phyloP scores from a whole-genome alignment of 2,797 vertebrate genomes.

The Acridotheres tristis region DNA sequence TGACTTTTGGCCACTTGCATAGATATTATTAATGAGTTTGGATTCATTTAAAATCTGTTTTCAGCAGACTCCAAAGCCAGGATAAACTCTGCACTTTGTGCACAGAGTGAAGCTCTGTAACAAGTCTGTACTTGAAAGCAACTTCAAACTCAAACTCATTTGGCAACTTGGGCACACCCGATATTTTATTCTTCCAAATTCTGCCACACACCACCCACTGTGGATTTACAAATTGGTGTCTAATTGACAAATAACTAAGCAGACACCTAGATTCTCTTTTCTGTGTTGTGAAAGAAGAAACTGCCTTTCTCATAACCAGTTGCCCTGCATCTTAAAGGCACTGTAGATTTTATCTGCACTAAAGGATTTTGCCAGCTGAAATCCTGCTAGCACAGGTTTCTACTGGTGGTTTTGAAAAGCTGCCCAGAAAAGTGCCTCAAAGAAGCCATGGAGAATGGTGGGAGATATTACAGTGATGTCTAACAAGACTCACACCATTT shows the following conservation, averaged over 20 bases:
- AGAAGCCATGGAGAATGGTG: background rate
- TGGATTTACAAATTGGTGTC: slow-evolving; percentile 21
- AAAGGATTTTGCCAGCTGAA: background rate
- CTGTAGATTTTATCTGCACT: slow-evolving; percentile 50
- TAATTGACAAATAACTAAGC: slow-evolving; percentile 10
- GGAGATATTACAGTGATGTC: background rate
- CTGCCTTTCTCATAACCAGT: background rate
- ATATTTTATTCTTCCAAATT: background rate
- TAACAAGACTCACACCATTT: background rate
- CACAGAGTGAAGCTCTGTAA: background rate
- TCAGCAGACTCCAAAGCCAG: background rate
- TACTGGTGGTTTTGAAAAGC: slow-evolving; percentile 27
- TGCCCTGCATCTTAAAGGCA: background rate
- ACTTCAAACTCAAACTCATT: slow-evolving; percentile 16
- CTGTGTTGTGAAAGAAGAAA: slow-evolving; percentile 24
- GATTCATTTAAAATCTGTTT: background rate
- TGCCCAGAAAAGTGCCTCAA: slow-evolving; percentile 10
- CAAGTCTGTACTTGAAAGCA: slow-evolving; percentile 15
- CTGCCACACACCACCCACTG: background rate
- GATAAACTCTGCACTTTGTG: background rate
- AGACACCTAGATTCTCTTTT: background rate
- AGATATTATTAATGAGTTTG: background rate
- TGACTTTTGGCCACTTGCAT: background rate
- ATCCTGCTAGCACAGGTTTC: slow-evolving; percentile 25
- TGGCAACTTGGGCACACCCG: background rate